phyloP scores from a whole-genome alignment of 2,888 invertebrate genomes.

The Monoplex corrugatus region DNA sequence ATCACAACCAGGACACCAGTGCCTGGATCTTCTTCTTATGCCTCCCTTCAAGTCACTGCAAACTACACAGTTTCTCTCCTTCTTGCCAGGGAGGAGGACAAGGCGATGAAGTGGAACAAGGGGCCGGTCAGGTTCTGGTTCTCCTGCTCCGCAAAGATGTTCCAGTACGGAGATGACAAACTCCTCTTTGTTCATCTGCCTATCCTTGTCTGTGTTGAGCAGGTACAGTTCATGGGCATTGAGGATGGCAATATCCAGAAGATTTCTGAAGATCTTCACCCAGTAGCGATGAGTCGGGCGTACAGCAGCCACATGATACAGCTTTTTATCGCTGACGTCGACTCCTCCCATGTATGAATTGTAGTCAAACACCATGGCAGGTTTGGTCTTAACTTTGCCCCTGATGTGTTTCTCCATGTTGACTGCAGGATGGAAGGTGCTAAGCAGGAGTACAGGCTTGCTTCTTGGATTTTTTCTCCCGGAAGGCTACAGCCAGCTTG shows the following conservation, averaged over 20 bases:
- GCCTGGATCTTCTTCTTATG: too few relatives aligned
- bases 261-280: constrained; percentile 46
- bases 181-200: too few relatives aligned
- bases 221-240: constrained; percentile 34
- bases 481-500: not conserved
- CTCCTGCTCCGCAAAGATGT: too few relatives aligned
- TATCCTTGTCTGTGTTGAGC: too few relatives aligned
- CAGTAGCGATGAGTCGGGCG: constrained; percentile 40
- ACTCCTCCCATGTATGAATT: constrained; percentile 46
- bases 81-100: too few relatives aligned
- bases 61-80: too few relatives aligned
- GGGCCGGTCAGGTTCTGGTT: too few relatives aligned
- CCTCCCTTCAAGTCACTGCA: too few relatives aligned
- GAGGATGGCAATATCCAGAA: constrained; percentile 34
- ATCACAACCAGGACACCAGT: too few relatives aligned
- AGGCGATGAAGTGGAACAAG: too few relatives aligned
- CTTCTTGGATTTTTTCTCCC: constrained; percentile 34
- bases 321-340: constrained; percentile 40
- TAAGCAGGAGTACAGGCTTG: constrained; percentile 39
- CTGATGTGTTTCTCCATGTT: constrained; percentile 3
- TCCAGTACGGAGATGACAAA: too few relatives aligned
- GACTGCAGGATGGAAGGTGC: constrained; percentile 34
- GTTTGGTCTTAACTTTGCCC: constrained; percentile 25
- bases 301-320: constrained; percentile 40
- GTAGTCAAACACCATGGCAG: constrained; percentile 32